These are phyloP conservation scores for Cataglyphis rosenhaueri DNA, from an alignment of 2,888 invertebrate species.

Conservation along the genomic window DNA sequence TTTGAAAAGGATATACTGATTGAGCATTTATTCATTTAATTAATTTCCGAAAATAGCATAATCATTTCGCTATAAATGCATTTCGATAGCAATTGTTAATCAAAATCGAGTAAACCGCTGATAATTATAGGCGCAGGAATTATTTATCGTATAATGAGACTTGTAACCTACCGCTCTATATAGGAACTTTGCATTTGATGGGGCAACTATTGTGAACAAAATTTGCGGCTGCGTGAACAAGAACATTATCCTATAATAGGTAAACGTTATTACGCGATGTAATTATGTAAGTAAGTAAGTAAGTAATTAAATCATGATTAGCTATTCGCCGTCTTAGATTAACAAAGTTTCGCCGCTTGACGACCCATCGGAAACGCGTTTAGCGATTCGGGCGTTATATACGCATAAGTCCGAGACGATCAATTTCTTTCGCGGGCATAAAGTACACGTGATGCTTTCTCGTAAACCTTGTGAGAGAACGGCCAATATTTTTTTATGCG, in stretches of 20 bases:
- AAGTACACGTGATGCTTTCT: background rate
- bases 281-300: conserved; percentile 55
- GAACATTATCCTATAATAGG: conserved; percentile 54
- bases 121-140: conserved; percentile 36
- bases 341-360: conserved; percentile 53
- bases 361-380: conserved; percentile 49
- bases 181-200: conserved; percentile 44
- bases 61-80: background rate
- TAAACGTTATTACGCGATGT: conserved; percentile 54
- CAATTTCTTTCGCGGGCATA: conserved; percentile 17
- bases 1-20: background rate
- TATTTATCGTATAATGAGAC: conserved; percentile 41
- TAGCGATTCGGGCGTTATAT: conserved; percentile 15
- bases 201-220: conserved; percentile 50
- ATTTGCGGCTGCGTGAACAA: conserved; percentile 52
- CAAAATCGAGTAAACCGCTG: conserved; percentile 23
- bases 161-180: conserved; percentile 2
- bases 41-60: conserved; percentile 10
- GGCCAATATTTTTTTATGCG: background rate
- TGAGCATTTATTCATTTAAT: background rate
- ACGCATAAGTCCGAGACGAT: conserved; percentile 10
- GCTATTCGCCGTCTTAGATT: conserved; percentile 52
- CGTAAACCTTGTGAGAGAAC: background rate
- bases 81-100: conserved; percentile 20
- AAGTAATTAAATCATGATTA: conserved; percentile 56